Base-by-base conservation (phyloP, 2,797 vertebrate species). In the Sebastes itinus region DNA sequence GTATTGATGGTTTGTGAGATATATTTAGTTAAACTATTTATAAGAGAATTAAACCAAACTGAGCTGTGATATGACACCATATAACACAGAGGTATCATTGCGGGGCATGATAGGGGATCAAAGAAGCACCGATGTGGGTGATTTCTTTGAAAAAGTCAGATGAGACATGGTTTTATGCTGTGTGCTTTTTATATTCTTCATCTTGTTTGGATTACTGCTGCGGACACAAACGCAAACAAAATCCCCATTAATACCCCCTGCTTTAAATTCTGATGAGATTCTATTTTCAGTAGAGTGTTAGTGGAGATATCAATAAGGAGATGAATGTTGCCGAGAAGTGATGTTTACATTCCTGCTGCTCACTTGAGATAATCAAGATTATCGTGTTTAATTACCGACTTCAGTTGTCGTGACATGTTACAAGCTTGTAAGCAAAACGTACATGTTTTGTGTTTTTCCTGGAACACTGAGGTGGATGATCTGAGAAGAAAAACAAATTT, bases 341-440 rank as follows among this genome's bases (percentile, higher is more conserved):
- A 86, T 89, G 87, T 92, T 92, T 90, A 91, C 80, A 87, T 83
- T 87, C 65, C 63, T 60, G 67, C 74, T 59, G 76, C 83, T 86
- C 63, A 62, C 70, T 85, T 35, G 68, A 82, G 72, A 88, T 89
- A 20, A 88, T 90, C 67, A 25, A 72, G 65, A 68, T 62, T 11
- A 65, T 85, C n/a, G 7, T 28, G 54, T 87, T 80, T 71, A 49
- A 82, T 80, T 38, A 74, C 72, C 25, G 68, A 71, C 25, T 87
- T 80, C 32, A 58, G 42, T 60, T 56, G 32, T 56, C 20, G 49
- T 59, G 54, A 55, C 23, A 72, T 83, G 84, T 77, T 73, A 68
- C 52, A 69, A 78, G 75, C 78, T 84, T 76, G 56, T 70, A 38
- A 80, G 60, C 60, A 72, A 88, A 81, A 49, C 28, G 20, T 73